A percentile compares a stretch with the other conserved stretches of the same genome.
Evolutionary conservation across 2,113 vertebrate species (phyloP).

Genomic region (Phrynocephalus versicolor): DNA sequence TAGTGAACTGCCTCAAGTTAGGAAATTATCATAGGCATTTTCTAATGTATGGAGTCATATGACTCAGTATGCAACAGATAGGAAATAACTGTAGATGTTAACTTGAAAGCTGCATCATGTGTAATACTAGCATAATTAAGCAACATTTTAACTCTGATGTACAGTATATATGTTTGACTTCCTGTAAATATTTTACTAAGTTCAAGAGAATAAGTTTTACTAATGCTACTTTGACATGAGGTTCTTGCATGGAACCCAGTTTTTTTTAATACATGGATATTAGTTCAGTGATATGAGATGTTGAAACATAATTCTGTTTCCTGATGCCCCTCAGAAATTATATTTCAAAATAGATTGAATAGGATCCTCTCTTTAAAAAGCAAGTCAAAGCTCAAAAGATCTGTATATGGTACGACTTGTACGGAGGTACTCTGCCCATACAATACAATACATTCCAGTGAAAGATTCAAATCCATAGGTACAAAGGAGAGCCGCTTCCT

Average conservation of each 20-base stretch:
- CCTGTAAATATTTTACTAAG: too few relatives aligned
- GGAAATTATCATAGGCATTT: too few relatives aligned
- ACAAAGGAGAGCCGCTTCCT: background rate
- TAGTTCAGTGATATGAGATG: background rate
- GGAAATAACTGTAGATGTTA: too few relatives aligned
- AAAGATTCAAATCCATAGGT: background rate
- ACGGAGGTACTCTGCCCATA: background rate
- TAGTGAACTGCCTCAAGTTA: too few relatives aligned
- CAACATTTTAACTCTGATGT: too few relatives aligned
- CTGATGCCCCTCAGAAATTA: background rate
- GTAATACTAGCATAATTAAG: too few relatives aligned
- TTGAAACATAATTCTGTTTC: conserved; percentile 16
- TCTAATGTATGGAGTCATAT: too few relatives aligned
- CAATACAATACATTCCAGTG: background rate
- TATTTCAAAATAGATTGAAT: background rate
- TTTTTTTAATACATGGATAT: background rate
- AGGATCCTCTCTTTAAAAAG: conserved; percentile 28
- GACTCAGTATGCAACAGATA: too few relatives aligned
- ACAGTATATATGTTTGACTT: too few relatives aligned
- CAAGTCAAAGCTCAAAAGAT: too few relatives aligned
- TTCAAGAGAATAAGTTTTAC: too few relatives aligned
- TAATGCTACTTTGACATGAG: background rate
- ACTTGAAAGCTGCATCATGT: too few relatives aligned
- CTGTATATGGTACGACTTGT: background rate
- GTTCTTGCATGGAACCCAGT: background rate